Base-by-base conservation (phyloP, 1,140 invertebrate species). In the Philopotamus ludificatus region DNA sequence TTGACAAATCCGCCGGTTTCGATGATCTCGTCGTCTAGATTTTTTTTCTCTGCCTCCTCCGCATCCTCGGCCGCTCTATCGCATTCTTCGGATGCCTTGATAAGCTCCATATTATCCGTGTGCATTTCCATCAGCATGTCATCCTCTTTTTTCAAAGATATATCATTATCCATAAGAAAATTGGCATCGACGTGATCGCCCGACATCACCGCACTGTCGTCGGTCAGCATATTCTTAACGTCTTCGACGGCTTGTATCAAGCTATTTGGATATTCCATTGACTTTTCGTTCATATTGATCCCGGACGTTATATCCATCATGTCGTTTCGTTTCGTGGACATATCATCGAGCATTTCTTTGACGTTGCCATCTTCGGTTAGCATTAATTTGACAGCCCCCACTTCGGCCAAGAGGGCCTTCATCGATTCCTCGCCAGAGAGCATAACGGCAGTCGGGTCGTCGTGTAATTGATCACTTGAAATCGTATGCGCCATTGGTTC, bases 261-360 rank as follows among this genome's bases (percentile, higher is more conserved):
- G 8, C 49, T 44, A 1, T 34, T 4, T 7, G 4, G 4, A 12
- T 34, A 12, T 34, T 7, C 4, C 12, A 4, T 34, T 34, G 4
- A 4, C 4, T 4, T 7, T 12, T 34, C 4, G 28, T 34, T 34
- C n/a, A n/a, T n/a, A n/a, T n/a, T n/a, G n/a, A n/a, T n/a, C n/a
- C n/a, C n/a, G 4, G 28, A 34, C 4, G 12, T 12, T 7, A 12
- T 34, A 7, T 34, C 28, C 4, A 34, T 34, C 4, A 34, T 34
- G 12, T 4, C 28, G 54, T 20, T 28, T 34, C 12, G 4, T 25
- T 39, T 34, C 23, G 39, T 20, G 2, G 22, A 18, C n/a, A n/a
- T n/a, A n/a, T 63, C 47, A 16, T 64, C 54, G 18, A 64, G 26
- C 2, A 64, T 42, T 25, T 41, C 49, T 53, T 47, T 22, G n/a